A percentile compares a stretch with the other conserved stretches of the same genome.
These are phyloP conservation scores for Probaryconus sp. DNA, from an alignment of 1,140 invertebrate species.

Conservation along the genomic window DNA sequence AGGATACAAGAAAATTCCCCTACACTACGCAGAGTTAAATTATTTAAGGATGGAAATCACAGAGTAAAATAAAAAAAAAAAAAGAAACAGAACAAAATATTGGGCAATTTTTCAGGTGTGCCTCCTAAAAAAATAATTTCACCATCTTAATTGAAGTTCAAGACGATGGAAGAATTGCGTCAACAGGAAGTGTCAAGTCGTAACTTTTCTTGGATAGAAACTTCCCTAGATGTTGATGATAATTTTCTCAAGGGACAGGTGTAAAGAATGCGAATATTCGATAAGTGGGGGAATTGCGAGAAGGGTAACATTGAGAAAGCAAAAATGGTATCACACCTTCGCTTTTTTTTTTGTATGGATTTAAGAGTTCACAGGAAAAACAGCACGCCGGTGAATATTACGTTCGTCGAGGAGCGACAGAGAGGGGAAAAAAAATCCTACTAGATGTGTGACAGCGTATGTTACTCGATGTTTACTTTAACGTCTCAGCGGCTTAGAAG, in stretches of 20 bases:
- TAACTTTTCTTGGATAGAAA: constrained; percentile 21
- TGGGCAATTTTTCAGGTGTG: too few species aligned
- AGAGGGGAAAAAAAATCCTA: not conserved
- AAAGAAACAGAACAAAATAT: too few species aligned
- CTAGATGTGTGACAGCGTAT: constrained; percentile 56
- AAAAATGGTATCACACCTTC: constrained; percentile 31
- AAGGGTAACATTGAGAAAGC: constrained; percentile 43
- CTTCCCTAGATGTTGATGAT: not conserved
- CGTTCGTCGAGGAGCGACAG: constrained; percentile 10
- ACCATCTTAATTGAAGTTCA: not conserved
- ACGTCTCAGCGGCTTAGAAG: constrained; percentile 57
- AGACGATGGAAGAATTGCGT: too few species aligned
- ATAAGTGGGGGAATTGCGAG: constrained; percentile 28
- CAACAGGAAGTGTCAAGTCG: too few species aligned
- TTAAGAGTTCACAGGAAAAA: not conserved
- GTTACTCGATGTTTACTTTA: constrained; percentile 61
- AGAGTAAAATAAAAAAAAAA: not conserved
- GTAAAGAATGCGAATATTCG: constrained; percentile 37
- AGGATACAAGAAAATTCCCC: too few species aligned
- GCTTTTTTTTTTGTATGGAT: too few species aligned
- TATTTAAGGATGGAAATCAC: too few species aligned
- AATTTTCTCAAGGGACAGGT: constrained; percentile 32
- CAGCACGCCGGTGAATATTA: constrained; percentile 56
- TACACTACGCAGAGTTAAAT: too few species aligned
- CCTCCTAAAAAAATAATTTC: too few species aligned